phyloP scores from a whole-genome alignment of 2,113 vertebrate genomes.

The Pseudorectes ferrugineus region DNA sequence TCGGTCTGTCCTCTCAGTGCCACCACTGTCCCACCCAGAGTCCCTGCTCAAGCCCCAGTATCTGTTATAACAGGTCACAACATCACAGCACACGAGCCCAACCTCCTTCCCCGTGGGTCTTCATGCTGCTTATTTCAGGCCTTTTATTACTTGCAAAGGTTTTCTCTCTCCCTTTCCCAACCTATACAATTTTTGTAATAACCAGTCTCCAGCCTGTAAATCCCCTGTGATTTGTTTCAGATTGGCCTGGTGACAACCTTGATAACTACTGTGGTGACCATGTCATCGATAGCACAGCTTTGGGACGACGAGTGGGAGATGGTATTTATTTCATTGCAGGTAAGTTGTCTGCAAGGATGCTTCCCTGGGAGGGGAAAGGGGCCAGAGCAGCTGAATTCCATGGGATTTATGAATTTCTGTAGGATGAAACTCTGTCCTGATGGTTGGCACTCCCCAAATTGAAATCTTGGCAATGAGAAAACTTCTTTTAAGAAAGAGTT shows the following conservation, averaged over 20 bases:
- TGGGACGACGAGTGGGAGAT: slow-evolving; percentile 93
- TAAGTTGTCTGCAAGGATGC: slow-evolving; percentile 26
- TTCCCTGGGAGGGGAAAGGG: not conserved
- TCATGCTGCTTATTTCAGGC: not conserved
- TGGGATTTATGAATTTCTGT: not conserved
- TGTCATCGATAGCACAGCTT: slow-evolving; percentile 85
- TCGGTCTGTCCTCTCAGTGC: not conserved
- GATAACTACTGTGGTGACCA: slow-evolving; percentile 82
- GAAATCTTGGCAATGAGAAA: not conserved
- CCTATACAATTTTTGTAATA: fast-evolving
- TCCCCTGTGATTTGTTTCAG: slow-evolving; percentile 61
- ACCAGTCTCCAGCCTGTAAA: not conserved
- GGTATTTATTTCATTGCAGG: slow-evolving; percentile 88
- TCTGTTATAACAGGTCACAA: not conserved
- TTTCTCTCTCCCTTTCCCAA: not conserved
- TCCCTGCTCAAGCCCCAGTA: not conserved
- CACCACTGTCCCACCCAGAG: not conserved
- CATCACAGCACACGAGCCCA: not conserved
- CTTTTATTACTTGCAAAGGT: fast-evolving
- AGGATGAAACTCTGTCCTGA: not conserved
- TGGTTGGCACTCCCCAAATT: not conserved
- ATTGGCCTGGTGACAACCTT: slow-evolving; percentile 82
- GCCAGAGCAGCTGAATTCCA: not conserved
- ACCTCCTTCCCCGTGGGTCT: not conserved
- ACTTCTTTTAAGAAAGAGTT: not conserved